Conservation (phyloP, 2,888 invertebrate species). For the Heliconius hortense region DNA sequence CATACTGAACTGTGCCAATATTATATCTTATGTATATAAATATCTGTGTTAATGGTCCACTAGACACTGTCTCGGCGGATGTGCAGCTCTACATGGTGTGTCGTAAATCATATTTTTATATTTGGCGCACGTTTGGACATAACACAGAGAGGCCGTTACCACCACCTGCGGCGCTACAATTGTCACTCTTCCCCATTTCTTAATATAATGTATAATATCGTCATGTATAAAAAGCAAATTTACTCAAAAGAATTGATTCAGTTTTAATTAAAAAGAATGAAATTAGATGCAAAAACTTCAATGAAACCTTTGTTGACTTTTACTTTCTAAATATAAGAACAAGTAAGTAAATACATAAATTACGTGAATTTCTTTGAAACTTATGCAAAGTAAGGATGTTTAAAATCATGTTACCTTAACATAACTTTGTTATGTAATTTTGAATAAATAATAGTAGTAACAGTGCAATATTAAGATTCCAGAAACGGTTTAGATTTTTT, state of each 20-base stretch:
- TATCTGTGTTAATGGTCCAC: constrained; percentile 57
- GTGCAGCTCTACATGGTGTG: constrained; percentile 55
- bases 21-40: constrained; percentile 39
- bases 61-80: constrained; percentile 59
- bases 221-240: not conserved
- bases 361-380: constrained; percentile 34
- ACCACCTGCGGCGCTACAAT: constrained; percentile 78
- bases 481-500: constrained; percentile 46
- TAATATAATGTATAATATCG: no score
- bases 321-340: constrained; percentile 37
- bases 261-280: constrained; percentile 9
- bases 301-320: constrained; percentile 36
- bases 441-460: constrained; percentile 25
- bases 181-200: constrained; percentile 68
- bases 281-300: constrained; percentile 32
- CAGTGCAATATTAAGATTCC: constrained; percentile 35
- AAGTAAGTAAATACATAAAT: constrained; percentile 37
- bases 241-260: not conserved
- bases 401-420: constrained; percentile 28
- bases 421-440: constrained; percentile 21
- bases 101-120: constrained; percentile 77
- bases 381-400: constrained; percentile 35
- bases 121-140: constrained; percentile 63
- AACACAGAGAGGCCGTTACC: constrained; percentile 66
- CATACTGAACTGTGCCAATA: not conserved